Base-by-base conservation (phyloP, 1,140 invertebrate species). In the Gerris buenoi region DNA sequence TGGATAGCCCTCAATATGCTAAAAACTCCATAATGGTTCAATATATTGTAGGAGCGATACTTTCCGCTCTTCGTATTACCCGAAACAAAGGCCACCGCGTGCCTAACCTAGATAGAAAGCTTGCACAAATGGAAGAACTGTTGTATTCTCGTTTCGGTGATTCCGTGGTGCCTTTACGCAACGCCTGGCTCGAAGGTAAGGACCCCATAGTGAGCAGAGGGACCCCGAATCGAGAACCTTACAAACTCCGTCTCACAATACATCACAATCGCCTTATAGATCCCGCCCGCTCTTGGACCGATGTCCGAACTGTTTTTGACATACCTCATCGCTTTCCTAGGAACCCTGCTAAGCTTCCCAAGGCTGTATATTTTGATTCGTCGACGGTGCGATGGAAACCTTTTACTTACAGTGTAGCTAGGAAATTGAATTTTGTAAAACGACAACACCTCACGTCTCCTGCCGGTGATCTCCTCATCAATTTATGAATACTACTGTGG, bases 121-220 rank as follows among this genome's bases (percentile, higher is more conserved):
- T 67, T 2, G 65, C 46, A n/a, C 68, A 65, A 67, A 65, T 71
- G 0, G 70, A 71, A 18, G 18, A 71, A 23, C 68, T 67, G 63
- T 56, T 71, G 14, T 68, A 69, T 61, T 61, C 65, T 0, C 67
- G 27, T 26, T 68, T 71, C 26, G 70, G 70, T 23, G 70, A 71
- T 63, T 64, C 66, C 25, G 25, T 71, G 18, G 63, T 67, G 57
- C 70, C 70, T 18, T 3, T 68, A n/a, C 28, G 67, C n/a, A 25
- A 64, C 23, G 67, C 64, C 64, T 13, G 5, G n/a, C 23, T 67
- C 10, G 65, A 23, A 18, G 27, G 26, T 18, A 28, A 25, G 22
- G n/a, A n/a, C n/a, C 57, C 56, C 2, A 60, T 66, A 14, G 58
- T 60, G 22, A 5, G 15, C 22, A 22, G 22, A 5, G 58, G 15